Evolutionary conservation across 2,113 vertebrate genomes (phyloP), one percentile per base, ranked within the genome.

Genomic region (Alexandromys fortis): DNA sequence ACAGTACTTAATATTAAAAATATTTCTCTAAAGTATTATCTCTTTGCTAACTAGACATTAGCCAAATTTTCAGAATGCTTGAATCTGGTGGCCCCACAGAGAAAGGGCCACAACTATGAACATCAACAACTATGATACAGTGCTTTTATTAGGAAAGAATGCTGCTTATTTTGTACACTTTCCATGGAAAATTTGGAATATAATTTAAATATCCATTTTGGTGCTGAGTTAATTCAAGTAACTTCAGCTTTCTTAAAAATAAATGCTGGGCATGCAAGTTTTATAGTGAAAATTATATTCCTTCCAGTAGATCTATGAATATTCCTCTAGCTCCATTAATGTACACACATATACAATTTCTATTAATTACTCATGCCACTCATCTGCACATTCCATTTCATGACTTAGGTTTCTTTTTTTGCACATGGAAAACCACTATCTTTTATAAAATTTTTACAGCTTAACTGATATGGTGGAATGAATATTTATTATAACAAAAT

Each of bases 181-280:
- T 3, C 65, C 11, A 28, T 28, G 28, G 8, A 9, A 79, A 70
- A 93, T 30, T 45, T 38, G 92, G 21, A 82, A 49, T 72, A 61
- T 35, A 24, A 52, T 47, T 94, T 90, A 70, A 38, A 86, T 1
- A 83, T 24, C 7, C 24, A 28, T 81, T 86, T 55, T 7, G 17
- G 19, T 91, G 70, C 22, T 82, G 38, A 49, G 14, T 35, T 91
- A 78, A 76, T 81, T 75, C 49, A 9, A 90, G 33, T 49, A 33
- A 96, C 38, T 89, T 90, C 38, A 65, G 78, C 9, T 63, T 87
- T 90, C 13, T 83, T 68, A 63, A 79, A 87, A 88, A 83, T 61
- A 92, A 30, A 68, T 11, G 76, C 49, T 11, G 70, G n/a, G 35
- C 33, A 96, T 90, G 45, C 4, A 85, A 5, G 0, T 35, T 47